Percentiles rank a stretch among this genome's conserved stretches.
Conservation (phyloP, 2,113 vertebrate genomes). For the Tenrec ecaudatus region DNA sequence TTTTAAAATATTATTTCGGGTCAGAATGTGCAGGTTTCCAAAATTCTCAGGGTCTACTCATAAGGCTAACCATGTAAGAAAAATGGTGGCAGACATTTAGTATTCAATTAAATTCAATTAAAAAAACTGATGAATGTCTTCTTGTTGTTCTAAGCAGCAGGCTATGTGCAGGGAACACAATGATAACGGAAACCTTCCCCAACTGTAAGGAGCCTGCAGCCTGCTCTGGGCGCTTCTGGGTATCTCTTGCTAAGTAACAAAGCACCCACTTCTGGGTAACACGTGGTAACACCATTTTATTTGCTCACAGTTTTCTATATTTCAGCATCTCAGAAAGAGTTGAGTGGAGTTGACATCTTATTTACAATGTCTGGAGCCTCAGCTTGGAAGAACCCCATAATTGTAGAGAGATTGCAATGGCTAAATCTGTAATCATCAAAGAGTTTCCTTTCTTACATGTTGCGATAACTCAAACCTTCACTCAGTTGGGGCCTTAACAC, state of each 20-base stretch:
- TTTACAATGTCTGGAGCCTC: neutral
- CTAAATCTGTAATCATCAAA: neutral
- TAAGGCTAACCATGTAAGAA: neutral
- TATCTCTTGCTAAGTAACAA: neutral
- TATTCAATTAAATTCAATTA: neutral
- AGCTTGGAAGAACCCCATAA: neutral
- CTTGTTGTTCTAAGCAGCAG: neutral
- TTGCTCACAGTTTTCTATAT: constrained; percentile 16
- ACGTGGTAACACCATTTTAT: neutral
- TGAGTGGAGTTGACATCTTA: neutral
- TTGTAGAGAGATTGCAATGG: neutral
- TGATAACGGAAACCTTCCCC: neutral
- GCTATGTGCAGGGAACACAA: neutral
- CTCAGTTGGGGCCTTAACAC: neutral
- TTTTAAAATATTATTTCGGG: constrained; percentile 5
- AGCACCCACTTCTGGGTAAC: neutral
- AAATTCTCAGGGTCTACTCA: neutral
- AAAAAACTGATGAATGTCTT: neutral
- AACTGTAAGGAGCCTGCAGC: neutral
- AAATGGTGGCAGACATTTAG: neutral
- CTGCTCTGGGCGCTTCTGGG: neutral
- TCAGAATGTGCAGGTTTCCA: constrained; percentile 21
- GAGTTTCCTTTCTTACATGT: neutral
- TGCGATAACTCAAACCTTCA: neutral
- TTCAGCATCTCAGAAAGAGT: neutral